Conservation (phyloP, 2,888 invertebrate species). For the Meliscaeva auricollis region DNA sequence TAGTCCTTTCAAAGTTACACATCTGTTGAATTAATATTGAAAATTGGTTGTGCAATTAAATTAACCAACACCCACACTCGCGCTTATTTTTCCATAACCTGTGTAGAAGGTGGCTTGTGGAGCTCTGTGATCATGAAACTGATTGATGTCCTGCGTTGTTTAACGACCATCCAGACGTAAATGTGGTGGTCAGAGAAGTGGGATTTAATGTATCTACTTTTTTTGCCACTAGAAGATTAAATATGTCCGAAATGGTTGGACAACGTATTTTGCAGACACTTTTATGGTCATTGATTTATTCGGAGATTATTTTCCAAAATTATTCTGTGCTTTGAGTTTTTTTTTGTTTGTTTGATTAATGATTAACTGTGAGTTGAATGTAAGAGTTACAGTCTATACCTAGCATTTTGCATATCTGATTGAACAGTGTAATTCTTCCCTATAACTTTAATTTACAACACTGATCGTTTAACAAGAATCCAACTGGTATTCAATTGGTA, state of each 20-base stretch:
- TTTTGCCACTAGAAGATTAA: background rate
- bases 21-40: constrained; percentile 68
- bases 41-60: constrained; percentile 50
- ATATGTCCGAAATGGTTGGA: constrained; percentile 12
- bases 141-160: constrained; percentile 60
- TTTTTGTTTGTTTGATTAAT: background rate
- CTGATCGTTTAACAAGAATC: too few relatives aligned
- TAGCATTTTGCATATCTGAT: too few relatives aligned
- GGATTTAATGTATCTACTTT: constrained; percentile 4
- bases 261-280: constrained; percentile 30
- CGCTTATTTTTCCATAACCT: constrained; percentile 18
- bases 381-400: too few relatives aligned
- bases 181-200: background rate
- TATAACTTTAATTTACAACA: too few relatives aligned
- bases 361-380: background rate
- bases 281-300: constrained; percentile 62
- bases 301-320: constrained; percentile 38
- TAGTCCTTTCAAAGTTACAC: constrained; percentile 37
- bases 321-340: background rate
- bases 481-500: too few relatives aligned
- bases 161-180: constrained; percentile 10
- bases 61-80: constrained; percentile 42
- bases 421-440: too few relatives aligned
- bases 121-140: constrained; percentile 50
- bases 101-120: constrained; percentile 5